Evolutionary conservation across 2,113 vertebrate genomes (phyloP), one percentile per base, ranked within the genome.

Genomic region (Lophotis ruficrista): DNA sequence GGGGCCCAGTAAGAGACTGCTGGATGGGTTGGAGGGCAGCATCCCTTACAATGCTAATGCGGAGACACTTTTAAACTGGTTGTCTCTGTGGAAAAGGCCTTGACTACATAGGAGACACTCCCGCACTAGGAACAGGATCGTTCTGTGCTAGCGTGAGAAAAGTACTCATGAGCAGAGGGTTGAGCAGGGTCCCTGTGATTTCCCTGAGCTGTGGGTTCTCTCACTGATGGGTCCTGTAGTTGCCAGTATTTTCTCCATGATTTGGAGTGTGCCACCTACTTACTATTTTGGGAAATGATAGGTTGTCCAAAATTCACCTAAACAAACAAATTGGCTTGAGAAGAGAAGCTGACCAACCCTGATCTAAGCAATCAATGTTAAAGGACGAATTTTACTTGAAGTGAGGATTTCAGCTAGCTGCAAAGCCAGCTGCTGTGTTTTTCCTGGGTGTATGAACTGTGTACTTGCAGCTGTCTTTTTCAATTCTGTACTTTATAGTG

Each of bases 1-100:
- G 3, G 8, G 9, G 7, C 14, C 16, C 58, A 13, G 5, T 19
- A 7, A 61, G 71, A 79, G n/a, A 7, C 37, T 83, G 43, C 75
- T 76, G 43, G 54, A 12, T 66, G 24, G 19, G 6, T 33, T 62
- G 65, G 37, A 71, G 37, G 7, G 19, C 23, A 82, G 18, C 0
- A 0, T 54, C 24, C 7, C 19, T 86, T 10, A 11, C 10, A 15
- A 0, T 3, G 7, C 7, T 54, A 27, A 30, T 50, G 30, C 31
- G 9, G 57, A 43, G 25, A 19, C 43, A 41, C 22, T 56, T 80
- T 51, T 56, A 28, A 11, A 60, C 24, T 31, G 53, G 8, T 47
- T 1, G 2, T 41, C 51, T 54, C 48, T 68, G 23, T 60, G 48
- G 57, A 33, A 65, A 70, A 87, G 24, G 12, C 43, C 1, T 6